phyloP scores from a whole-genome alignment of 2,797 vertebrate genomes.

The Microctenopoma steveboyesi region DNA sequence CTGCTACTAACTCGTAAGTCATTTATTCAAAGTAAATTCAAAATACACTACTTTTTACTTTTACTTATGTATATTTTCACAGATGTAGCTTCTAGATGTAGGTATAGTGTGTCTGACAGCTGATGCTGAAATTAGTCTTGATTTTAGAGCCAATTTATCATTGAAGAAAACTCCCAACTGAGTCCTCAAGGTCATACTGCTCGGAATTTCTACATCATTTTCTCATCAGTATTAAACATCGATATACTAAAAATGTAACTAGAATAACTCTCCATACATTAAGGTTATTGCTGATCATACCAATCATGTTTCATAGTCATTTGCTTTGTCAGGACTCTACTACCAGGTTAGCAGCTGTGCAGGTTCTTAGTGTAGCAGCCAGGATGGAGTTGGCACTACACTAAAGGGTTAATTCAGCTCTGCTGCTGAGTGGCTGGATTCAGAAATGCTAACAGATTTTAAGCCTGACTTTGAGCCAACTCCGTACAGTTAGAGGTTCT shows the following conservation, averaged over 20 bases:
- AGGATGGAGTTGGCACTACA: slow-evolving; percentile 4
- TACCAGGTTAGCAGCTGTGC: slow-evolving; percentile 15
- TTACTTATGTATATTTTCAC: no score
- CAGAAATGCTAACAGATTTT: slow-evolving; percentile 46
- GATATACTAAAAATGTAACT: slow-evolving; percentile 13
- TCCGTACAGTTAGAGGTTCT: slow-evolving; percentile 55
- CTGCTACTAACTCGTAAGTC: no score
- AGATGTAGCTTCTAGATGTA: background rate
- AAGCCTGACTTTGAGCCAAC: slow-evolving; percentile 50
- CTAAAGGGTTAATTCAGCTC: slow-evolving; percentile 28
- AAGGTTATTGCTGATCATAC: slow-evolving; percentile 12
- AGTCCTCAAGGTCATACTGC: slow-evolving; percentile 54
- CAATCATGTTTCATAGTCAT: slow-evolving; percentile 12
- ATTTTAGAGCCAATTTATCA: slow-evolving; percentile 34
- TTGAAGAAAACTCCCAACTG: slow-evolving; percentile 23
- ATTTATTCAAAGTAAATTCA: no score
- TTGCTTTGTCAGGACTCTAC: slow-evolving; percentile 8
- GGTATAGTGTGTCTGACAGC: background rate
- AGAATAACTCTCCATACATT: slow-evolving; percentile 14
- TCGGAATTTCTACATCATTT: slow-evolving; percentile 18
- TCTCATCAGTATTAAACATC: slow-evolving; percentile 38
- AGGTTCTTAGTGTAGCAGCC: slow-evolving; percentile 4
- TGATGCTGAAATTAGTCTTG: slow-evolving; percentile 18
- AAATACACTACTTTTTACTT: no score
- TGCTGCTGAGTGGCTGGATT: slow-evolving; percentile 44